Base-by-base conservation (phyloP, 2,797 vertebrate genomes). In the Furcifer pardalis region DNA sequence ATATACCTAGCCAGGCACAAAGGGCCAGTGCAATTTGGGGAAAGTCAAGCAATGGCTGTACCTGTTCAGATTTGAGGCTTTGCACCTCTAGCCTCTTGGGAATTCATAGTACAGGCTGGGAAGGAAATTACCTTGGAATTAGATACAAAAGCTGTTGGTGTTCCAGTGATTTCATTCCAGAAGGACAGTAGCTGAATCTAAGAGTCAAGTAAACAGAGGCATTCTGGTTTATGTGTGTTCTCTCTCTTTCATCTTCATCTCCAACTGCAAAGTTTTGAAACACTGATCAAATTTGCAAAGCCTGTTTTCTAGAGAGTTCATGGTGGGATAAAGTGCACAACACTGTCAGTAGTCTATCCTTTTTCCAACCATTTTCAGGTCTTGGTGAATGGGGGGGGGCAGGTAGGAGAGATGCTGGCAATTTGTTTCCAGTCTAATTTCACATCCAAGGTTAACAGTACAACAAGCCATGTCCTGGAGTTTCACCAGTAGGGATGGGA, bases 21-120 rank as follows among this genome's bases (percentile, higher is more conserved):
- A 84, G 76, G 91, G 90, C 77, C 2, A 27, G 52, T 0, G 88
- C 79, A 89, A 91, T 93, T 75, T 63, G 86, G 88, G 86, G 84
- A 86, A 91, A 91, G 93, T 93, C 92, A 92, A 84, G 42, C 86
- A 0, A 83, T 87, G 65, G 89, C 86, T 82, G n/a, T 23, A 84
- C 92, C 83, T 0, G 79, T 87, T 86, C 2, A 81, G n/a, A 93
- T 91, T n/a, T 90, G 92, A 86, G 93, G 91, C 91, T 80, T 13
- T 19, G 78, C 65, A 82, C 87, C 90, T 82, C 19, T 0, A 25
- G 87, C 86, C 87, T 4, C 80, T 0, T 69, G 77, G 87, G 88
- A 86, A 86, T 89, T 76, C 89, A 82, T 40, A 37, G 74, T 0
- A 1, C 0, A 0, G 7, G 74, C 0, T 8, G 63, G 37, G 44